phyloP scores from a whole-genome alignment of 2,113 vertebrate species.

The Salminus brasiliensis region DNA sequence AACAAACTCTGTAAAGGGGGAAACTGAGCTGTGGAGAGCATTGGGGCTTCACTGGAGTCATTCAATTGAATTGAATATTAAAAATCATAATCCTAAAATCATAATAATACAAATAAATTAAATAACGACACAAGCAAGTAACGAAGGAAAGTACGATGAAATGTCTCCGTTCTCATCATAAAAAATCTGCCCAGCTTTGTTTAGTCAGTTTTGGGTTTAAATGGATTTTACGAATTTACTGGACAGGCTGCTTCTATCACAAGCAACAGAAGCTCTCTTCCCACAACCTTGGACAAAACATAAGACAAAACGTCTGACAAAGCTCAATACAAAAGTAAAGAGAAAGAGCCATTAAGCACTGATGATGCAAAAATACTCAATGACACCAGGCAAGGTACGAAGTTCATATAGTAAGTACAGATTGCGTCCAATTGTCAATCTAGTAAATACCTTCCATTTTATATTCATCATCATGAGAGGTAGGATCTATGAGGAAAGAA shows the following conservation, averaged over 20 bases:
- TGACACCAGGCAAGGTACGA: conserved; percentile 45
- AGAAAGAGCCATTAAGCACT: conserved; percentile 31
- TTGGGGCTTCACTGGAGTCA: neutral
- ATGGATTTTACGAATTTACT: conserved; percentile 1
- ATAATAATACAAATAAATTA: neutral
- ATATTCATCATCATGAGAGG: conserved; percentile 77
- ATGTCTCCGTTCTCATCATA: neutral
- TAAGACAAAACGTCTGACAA: conserved; percentile 22
- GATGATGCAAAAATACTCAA: conserved; percentile 45
- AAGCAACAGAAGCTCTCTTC: neutral
- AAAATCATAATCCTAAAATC: neutral
- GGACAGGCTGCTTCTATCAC: neutral
- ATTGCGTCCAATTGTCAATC: conserved; percentile 47
- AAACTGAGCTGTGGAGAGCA: conserved; percentile 19
- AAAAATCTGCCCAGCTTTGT: neutral
- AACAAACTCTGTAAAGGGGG: neutral
- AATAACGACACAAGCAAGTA: neutral
- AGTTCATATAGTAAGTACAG: neutral
- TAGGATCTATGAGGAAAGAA: conserved; percentile 77
- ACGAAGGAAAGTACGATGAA: neutral
- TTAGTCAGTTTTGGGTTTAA: neutral
- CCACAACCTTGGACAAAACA: conserved; percentile 16
- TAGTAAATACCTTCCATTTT: conserved; percentile 80
- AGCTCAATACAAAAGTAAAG: conserved; percentile 20
- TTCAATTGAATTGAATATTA: conserved; percentile 7